Percentiles rank a stretch among this genome's conserved stretches.
Evolutionary conservation across 92 coral and sea anemone species (phyloP).

Genomic region (Zoanthus sansibaricus): DNA sequence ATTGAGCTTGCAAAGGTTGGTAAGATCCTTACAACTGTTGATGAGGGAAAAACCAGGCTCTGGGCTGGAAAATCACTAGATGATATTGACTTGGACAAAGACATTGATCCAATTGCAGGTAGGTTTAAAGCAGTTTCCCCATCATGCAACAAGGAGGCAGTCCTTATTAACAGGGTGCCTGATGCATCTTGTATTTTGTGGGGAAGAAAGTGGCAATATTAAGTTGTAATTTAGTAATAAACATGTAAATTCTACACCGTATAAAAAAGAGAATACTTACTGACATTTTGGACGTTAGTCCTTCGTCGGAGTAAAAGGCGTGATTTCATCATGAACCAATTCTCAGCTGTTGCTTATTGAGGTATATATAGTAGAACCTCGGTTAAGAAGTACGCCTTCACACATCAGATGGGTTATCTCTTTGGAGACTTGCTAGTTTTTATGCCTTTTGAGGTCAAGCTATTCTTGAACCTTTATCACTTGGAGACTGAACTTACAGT

Average conservation of each 20-base stretch:
- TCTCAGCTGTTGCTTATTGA: constrained; percentile 31
- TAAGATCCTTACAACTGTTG: constrained; percentile 51
- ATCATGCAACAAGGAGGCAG: constrained; percentile 11
- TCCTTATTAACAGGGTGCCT: constrained; percentile 25
- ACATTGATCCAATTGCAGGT: constrained; percentile 41
- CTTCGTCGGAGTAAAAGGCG: neutral
- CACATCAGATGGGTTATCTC: neutral
- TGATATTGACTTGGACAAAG: constrained; percentile 46
- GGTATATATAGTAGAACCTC: constrained; percentile 32
- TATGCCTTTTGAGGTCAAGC: neutral
- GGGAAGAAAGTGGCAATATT: constrained; percentile 34
- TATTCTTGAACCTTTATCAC: constrained; percentile 2
- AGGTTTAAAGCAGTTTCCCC: constrained; percentile 43
- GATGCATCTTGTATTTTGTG: constrained; percentile 33
- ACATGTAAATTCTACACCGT: too few species aligned
- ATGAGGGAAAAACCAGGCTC: constrained; percentile 43
- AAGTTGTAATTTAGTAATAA: neutral
- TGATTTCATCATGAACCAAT: constrained; percentile 25
- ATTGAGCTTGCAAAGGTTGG: constrained; percentile 63
- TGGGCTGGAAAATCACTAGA: constrained; percentile 48
- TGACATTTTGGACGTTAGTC: too few species aligned
- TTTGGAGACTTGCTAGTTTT: constrained; percentile 13
- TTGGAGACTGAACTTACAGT: neutral
- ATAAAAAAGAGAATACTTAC: too few species aligned
- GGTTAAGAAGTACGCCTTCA: neutral